Base-by-base conservation (phyloP, 2,888 invertebrate species). In the Scaptomyza caliginosa region DNA sequence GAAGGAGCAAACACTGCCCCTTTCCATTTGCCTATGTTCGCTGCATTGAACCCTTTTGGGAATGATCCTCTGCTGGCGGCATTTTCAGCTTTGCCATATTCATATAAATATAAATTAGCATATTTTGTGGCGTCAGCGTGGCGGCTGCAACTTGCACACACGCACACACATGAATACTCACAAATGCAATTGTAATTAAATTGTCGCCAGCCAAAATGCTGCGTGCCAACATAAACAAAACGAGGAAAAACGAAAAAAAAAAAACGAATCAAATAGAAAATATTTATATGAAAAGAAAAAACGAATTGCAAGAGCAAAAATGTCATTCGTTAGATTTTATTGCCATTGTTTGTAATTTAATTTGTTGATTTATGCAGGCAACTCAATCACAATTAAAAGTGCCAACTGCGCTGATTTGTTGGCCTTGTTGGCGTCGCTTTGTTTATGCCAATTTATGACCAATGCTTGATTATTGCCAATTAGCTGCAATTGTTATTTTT, bases 71-170 rank as follows among this genome's bases (percentile, higher is more conserved):
- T 43, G 40, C 16, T 36, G 42, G 57, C 42, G 17, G 28, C 28
- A 23, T 36, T 38, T 26, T 23, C 45, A 38, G 67, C 64, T 69
- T 69, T 52, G 62, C 77, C 67, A 75, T 72, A 83, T 86, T 72
- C 84, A 84, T 84, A 84, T 86, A 86, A 81, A 83, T 83, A 86
- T 84, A 84, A 84, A 84, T 84, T 86, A 84, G 84, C 87, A 84
- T 84, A 87, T 87, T 86, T 85, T 86, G 84, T 70, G 84, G 85
- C 87, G 84, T 76, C 87, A 74, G 64, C 57, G 63, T 40, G 86
- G 63, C 78, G 86, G 60, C 75, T 66, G 70, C 65, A 65, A 38
- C 57, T 32, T n/a, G 8, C 36, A 66, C 48, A 36, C 13, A 17
- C 28, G n/a, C 49, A 32, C 43, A 32, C 58, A 42, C 49, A 11